A percentile compares a stretch with the other conserved stretches of the same genome.
Conservation (phyloP, 2,888 invertebrate genomes). For the Camponotus fellah region DNA sequence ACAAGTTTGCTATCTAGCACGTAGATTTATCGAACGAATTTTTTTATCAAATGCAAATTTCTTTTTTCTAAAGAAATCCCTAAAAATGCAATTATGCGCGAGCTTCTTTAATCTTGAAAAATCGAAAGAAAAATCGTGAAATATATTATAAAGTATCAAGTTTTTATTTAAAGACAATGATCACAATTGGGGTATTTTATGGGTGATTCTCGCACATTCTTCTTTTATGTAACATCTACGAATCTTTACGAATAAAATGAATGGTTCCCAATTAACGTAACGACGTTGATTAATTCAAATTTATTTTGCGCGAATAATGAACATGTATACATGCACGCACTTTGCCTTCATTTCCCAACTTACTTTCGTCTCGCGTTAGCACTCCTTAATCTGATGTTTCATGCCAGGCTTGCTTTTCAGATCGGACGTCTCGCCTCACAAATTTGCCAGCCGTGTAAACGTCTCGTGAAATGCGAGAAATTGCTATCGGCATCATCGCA, state of each 20-base stretch:
- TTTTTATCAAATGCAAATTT: not conserved
- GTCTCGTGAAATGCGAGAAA: constrained; percentile 25
- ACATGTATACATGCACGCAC: no score
- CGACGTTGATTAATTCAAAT: not conserved
- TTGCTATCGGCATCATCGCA: not conserved
- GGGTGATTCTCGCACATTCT: not conserved
- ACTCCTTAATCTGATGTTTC: constrained; percentile 3
- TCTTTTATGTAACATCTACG: not conserved
- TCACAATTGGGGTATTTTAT: not conserved
- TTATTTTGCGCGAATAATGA: not conserved
- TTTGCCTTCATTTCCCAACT: not conserved
- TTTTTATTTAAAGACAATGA: not conserved
- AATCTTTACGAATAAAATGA: not conserved
- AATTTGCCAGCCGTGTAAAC: constrained; percentile 29
- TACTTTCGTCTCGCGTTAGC: not conserved
- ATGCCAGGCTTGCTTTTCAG: constrained; percentile 41
- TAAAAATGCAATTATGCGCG: not conserved
- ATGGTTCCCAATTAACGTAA: not conserved
- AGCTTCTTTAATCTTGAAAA: not conserved
- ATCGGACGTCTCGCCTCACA: constrained; percentile 12
- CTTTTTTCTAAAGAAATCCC: not conserved
- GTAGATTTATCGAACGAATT: not conserved
- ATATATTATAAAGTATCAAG: not conserved
- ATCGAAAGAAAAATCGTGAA: not conserved
- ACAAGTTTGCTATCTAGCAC: not conserved